These are phyloP conservation scores for Belgica antarctica DNA, from an alignment of 2,888 invertebrate genomes.

Conservation along the genomic window DNA sequence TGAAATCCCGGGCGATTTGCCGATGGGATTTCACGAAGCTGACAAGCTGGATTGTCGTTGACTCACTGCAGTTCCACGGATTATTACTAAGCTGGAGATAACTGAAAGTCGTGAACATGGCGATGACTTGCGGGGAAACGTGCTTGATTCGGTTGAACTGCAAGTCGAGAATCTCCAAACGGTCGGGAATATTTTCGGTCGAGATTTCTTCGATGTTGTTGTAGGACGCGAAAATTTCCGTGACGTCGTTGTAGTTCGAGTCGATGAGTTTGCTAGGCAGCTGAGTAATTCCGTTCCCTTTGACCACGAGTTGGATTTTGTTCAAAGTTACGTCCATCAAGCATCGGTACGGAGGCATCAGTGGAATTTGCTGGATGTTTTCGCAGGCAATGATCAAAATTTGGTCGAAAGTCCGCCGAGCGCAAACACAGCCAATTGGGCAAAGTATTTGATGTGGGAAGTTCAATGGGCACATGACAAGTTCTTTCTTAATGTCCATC, in stretches of 20 bases:
- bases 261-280: neutral
- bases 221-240: neutral
- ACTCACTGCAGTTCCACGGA: neutral
- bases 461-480: neutral
- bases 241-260: neutral
- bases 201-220: neutral
- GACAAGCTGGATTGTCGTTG: neutral
- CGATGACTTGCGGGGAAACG: neutral
- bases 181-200: neutral
- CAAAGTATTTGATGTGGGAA: conserved; percentile 19
- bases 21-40: neutral
- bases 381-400: neutral
- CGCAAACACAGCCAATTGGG: neutral
- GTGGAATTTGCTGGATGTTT: neutral
- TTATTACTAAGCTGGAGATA: neutral
- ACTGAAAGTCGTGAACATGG: neutral
- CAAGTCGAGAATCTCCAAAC: neutral
- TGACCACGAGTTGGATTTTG: neutral
- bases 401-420: neutral
- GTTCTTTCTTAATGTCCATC: neutral
- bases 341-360: neutral
- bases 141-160: neutral
- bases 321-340: neutral
- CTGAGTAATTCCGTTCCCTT: neutral
- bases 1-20: neutral